Base-by-base conservation (phyloP, 2,113 vertebrate genomes). In the Clarias batrachus region DNA sequence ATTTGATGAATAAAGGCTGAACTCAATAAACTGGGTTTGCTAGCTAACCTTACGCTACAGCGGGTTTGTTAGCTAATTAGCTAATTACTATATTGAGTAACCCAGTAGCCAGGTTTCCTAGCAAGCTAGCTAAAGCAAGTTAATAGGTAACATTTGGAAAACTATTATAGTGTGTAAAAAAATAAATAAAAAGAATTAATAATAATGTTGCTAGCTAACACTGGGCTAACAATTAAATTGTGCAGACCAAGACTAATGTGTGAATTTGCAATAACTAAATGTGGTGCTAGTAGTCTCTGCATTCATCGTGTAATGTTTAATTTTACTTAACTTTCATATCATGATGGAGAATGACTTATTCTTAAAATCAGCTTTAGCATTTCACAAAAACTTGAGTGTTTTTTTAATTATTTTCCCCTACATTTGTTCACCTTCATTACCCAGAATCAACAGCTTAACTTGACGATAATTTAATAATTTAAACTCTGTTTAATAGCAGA, bases 401-500 rank as follows among this genome's bases (percentile, higher is more conserved):
- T 74, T 33, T 2, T 2, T 33, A 1, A 12, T 56, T 56, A 14
- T 48, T 7, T 17, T 23, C 33, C 62, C 54, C 70, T 70, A 60
- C 16, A 48, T 11, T 23, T 88, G 66, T 77, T 68, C 74, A 48
- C 82, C 63, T 74, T 86, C 52, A 71, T 60, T 23, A 66, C 23
- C 63, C 79, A 1, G 21, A 59, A 23, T 62, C 71, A 21, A 2
- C 25, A n/a, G 19, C 13, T 52, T 52, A 30, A 30, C 79, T 79
- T 76, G 59, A 57, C 2, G 52, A 57, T 78, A 83, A 30, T 73
- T 2, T 17, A 86, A 59, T 87, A 33, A 16, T 87, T 80, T 81
- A 84, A 86, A 84, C 41, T 17, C 63, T 54, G 84, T 82, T 87
- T 89, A 86, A 88, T 79, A 65, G 48, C 68, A 85, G 48, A 86